Evolutionary conservation across 2,888 invertebrate genomes (phyloP), one percentile per base, ranked within the genome.

Genomic region (Galerucella calmariensis): DNA sequence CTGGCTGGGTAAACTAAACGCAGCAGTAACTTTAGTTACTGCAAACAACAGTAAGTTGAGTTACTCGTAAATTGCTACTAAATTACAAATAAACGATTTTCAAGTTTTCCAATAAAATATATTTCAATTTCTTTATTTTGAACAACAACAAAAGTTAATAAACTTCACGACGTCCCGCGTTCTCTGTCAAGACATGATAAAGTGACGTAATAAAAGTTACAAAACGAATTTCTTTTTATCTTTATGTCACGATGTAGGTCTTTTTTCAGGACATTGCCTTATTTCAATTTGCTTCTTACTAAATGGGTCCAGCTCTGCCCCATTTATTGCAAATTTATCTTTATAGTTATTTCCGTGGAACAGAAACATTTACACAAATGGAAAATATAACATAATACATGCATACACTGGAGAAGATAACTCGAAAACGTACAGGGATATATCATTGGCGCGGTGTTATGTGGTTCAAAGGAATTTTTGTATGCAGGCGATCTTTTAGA

Each of bases 301-400:
- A 41, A 70, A 67, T 67, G 70, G 51, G 51, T 70, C 69, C 69
- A 53, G 56, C 70, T 70, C n/a, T 61, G 61, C 51, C 35, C 69
- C 56, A 67, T 75, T 72, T 74, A 77, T 75, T 65, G 72, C 66
- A 67, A 69, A 77, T 77, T 77, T 72, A 75, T 75, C 69, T 71
- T 71, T 65, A 65, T 73, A 68, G 75, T 72, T 74, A 70, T 74
- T 74, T 65, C 24, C 59, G 75, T 65, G 27, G 27, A 56, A 73
- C 66, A 73, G 69, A 65, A 69, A 61, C 68, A 51, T 74, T 72
- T 68, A 51, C 61, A 62, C 48, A 73, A 76, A 76, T 73, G 71
- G 59, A 63, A 66, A 67, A 74, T 73, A 70, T 70, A 53, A 70
- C 20, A 41, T 41, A 62, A 63, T 62, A 46, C 58, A 69, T 14